Conservation (phyloP, 1,140 invertebrate species). For the Amyelois transitella region DNA sequence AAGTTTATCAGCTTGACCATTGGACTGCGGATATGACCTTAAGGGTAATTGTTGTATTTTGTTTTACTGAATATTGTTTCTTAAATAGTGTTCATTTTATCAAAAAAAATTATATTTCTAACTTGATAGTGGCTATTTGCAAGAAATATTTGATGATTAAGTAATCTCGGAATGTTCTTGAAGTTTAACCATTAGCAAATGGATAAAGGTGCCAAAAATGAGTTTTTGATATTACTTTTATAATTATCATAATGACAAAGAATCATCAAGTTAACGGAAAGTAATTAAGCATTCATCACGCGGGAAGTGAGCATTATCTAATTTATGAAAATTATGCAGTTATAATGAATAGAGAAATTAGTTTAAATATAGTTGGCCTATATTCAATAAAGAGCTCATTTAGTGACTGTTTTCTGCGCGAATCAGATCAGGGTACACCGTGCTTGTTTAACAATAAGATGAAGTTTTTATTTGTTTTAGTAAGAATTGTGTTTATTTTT, state of each 20-base stretch:
- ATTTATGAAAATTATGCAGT: neutral
- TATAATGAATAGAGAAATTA: neutral
- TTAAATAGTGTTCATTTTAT: too few species aligned
- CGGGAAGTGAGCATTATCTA: neutral
- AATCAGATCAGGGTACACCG: neutral
- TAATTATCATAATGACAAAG: neutral
- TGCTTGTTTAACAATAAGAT: neutral
- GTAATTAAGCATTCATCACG: neutral
- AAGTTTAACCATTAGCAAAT: too few species aligned
- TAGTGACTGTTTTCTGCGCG: neutral
- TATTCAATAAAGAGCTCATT: neutral
- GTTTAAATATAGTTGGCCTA: neutral
- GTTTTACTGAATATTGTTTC: neutral
- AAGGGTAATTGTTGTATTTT: neutral
- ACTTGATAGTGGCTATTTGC: too few species aligned
- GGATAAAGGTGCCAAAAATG: neutral
- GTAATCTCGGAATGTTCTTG: too few species aligned
- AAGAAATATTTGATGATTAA: too few species aligned
- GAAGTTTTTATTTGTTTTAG: neutral
- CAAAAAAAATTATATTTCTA: too few species aligned
- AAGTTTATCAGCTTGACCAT: neutral
- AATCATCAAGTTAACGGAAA: neutral
- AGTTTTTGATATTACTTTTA: too few species aligned
- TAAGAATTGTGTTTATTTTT: too few species aligned
- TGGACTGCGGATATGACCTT: neutral